Conservation (phyloP, 2,113 vertebrate genomes). For the Peromyscus maniculatus region DNA sequence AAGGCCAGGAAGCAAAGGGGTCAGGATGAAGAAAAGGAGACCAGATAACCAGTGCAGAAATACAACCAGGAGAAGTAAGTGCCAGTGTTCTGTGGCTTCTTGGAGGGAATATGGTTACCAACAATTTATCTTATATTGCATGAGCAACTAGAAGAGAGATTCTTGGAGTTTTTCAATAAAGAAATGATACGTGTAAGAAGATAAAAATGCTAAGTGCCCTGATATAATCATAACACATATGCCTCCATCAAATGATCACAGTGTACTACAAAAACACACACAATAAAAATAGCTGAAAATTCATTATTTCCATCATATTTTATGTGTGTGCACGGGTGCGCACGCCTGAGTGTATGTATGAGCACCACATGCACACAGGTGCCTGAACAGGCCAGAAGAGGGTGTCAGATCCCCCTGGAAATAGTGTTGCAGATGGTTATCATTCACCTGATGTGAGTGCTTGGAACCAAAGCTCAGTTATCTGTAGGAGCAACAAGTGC, state of each 20-base stretch:
- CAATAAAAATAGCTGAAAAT: neutral
- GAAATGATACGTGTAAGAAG: neutral
- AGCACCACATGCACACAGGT: neutral
- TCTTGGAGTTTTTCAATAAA: neutral
- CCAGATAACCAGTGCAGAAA: too few relatives aligned
- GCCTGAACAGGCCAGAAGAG: neutral
- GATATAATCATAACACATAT: neutral
- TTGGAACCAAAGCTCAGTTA: neutral
- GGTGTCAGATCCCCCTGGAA: neutral
- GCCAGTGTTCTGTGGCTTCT: neutral
- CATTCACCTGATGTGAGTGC: neutral
- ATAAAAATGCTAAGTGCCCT: neutral
- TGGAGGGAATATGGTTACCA: neutral
- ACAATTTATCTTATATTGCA: neutral
- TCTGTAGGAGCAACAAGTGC: neutral
- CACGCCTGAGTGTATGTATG: neutral
- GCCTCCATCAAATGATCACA: neutral
- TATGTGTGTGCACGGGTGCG: neutral
- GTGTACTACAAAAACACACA: neutral
- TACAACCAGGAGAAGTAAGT: neutral
- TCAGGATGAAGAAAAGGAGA: neutral
- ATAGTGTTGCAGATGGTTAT: neutral
- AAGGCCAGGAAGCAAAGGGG: neutral
- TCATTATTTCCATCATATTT: neutral
- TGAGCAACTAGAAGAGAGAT: neutral